phyloP scores from a whole-genome alignment of 2,113 vertebrate genomes.

The Lamprotornis superbus region DNA sequence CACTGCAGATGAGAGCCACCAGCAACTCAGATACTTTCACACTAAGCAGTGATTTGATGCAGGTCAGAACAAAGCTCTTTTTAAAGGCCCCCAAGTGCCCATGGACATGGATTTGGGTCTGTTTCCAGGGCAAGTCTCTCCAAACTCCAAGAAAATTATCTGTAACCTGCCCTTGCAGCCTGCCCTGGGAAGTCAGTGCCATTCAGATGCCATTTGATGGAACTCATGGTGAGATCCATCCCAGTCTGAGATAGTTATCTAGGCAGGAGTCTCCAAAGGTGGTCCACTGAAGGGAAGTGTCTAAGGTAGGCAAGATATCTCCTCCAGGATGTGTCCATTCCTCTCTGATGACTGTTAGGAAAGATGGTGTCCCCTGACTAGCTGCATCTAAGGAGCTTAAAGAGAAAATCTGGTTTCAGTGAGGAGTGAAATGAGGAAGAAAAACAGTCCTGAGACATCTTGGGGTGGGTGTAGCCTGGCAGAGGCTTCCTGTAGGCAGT shows the following conservation, averaged over 20 bases:
- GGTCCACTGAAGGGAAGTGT: fast-evolving
- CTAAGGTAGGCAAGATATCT: not conserved
- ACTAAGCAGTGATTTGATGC: not conserved
- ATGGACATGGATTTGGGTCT: not conserved
- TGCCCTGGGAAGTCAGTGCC: not conserved
- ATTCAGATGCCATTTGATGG: not conserved
- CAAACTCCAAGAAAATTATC: not conserved
- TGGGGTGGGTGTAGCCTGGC: fast-evolving
- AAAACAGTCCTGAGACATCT: not conserved
- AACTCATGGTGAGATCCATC: fast-evolving
- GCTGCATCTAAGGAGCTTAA: not conserved
- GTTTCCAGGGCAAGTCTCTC: not conserved
- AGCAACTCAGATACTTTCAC: not conserved
- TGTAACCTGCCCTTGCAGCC: not conserved
- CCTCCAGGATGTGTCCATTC: not conserved
- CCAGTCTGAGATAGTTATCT: not conserved
- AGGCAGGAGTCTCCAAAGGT: not conserved
- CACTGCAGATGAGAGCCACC: not conserved
- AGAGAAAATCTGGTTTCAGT: not conserved
- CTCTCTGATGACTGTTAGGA: not conserved
- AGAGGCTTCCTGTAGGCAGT: not conserved
- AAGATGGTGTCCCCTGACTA: not conserved
- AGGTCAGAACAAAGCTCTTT: not conserved
- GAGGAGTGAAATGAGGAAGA: not conserved
- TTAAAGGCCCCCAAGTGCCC: not conserved